Percentiles rank a stretch among this genome's conserved stretches.
Evolutionary conservation across 1,140 invertebrate genomes (phyloP).

Genomic region (Sitodiplosis mosellana): DNA sequence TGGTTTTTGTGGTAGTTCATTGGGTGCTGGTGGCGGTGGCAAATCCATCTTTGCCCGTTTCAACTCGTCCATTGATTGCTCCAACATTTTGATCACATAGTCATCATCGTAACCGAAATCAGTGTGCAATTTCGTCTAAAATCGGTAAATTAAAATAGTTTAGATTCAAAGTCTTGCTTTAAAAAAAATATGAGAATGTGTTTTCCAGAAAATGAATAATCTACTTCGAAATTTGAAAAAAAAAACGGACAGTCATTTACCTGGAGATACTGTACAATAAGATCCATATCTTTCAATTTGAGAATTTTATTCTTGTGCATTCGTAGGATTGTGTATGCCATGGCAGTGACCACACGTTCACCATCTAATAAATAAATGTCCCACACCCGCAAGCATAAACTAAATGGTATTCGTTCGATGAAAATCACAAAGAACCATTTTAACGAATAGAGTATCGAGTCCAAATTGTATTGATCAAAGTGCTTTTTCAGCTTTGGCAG

Average conservation of each 20-base stretch:
- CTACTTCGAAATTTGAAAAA: too few relatives aligned
- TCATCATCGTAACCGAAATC: conserved; percentile 85
- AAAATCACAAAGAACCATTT: conserved; percentile 99
- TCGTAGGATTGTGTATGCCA: conserved; percentile 88
- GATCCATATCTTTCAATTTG: conserved; percentile 64
- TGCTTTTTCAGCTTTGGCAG: conserved; percentile 84
- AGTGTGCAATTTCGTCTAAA: conserved; percentile 60
- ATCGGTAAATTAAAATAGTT: background rate
- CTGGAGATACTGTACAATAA: conserved; percentile 64
- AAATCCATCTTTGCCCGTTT: conserved; percentile 60
- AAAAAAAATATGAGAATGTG: too few relatives aligned
- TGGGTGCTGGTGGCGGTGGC: conserved; percentile 43
- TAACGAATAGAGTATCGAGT: conserved; percentile 80
- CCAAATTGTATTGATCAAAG: conserved; percentile 81
- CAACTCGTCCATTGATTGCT: conserved; percentile 65
- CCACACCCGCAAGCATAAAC: conserved; percentile 80
- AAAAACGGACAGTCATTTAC: conserved; percentile 28
- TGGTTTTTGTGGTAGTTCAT: conserved; percentile 59
- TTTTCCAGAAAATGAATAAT: too few relatives aligned
- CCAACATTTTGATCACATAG: conserved; percentile 59
- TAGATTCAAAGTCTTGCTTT: too few relatives aligned
- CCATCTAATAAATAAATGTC: conserved; percentile 89
- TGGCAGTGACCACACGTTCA: conserved; percentile 72
- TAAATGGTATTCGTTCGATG: conserved; percentile 83
- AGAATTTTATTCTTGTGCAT: conserved; percentile 73